phyloP scores from a whole-genome alignment of 2,797 vertebrate genomes.

The Darevskia mixta region DNA sequence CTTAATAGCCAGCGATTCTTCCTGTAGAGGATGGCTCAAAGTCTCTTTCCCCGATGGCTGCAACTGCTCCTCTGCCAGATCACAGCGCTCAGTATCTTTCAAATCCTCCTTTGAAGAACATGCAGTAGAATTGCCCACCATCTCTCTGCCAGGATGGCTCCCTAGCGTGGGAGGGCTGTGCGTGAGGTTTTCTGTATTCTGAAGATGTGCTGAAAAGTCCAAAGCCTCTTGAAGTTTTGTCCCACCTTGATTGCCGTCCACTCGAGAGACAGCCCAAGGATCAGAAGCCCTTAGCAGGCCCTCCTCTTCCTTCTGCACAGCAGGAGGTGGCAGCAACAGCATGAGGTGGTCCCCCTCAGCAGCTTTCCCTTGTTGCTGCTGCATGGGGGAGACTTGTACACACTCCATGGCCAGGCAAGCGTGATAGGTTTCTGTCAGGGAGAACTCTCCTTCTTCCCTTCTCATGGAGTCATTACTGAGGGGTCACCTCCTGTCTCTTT shows the following conservation, averaged over 20 bases:
- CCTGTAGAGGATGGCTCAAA: neutral
- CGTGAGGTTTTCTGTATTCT: neutral
- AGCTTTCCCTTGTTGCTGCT: constrained; percentile 23
- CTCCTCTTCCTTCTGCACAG: constrained; percentile 29
- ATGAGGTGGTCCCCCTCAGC: constrained; percentile 26
- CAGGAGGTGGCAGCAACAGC: constrained; percentile 4
- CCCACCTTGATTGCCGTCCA: neutral
- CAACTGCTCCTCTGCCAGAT: neutral
- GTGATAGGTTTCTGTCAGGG: neutral
- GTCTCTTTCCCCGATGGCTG: neutral
- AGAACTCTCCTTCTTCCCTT: constrained; percentile 10
- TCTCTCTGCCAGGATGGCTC: neutral
- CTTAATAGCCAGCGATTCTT: neutral
- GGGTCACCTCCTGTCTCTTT: neutral
- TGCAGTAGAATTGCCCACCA: neutral
- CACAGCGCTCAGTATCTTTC: neutral
- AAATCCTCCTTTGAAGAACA: neutral
- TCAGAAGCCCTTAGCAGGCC: neutral
- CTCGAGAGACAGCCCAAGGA: constrained; percentile 9
- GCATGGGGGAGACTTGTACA: constrained; percentile 26
- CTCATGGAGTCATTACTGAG: constrained; percentile 23
- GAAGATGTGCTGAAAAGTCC: neutral
- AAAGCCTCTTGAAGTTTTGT: neutral
- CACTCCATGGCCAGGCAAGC: constrained; percentile 32
- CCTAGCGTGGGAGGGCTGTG: neutral